These are phyloP conservation scores for Stegodyphus mimosarum DNA, from an alignment of 1,140 invertebrate species.

Conservation along the genomic window DNA sequence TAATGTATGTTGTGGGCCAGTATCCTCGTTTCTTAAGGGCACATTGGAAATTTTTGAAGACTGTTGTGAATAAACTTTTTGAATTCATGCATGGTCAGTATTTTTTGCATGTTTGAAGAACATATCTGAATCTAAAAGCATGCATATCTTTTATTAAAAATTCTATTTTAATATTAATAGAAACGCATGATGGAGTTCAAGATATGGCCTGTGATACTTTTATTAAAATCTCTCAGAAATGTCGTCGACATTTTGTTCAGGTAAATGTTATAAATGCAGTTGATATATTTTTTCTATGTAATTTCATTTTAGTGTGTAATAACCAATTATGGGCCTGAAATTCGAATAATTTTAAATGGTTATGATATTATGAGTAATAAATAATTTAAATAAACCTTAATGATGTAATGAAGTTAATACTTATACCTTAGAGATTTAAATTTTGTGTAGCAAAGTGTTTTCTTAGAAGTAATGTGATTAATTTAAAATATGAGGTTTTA, in stretches of 20 bases:
- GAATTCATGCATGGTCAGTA: constrained; percentile 97
- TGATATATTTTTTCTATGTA: too few relatives aligned
- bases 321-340: too few relatives aligned
- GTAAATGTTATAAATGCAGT: constrained; percentile 25
- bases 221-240: constrained; percentile 99
- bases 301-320: too few relatives aligned
- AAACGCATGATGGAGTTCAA: constrained; percentile 97
- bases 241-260: constrained; percentile 94
- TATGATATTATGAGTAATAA: too few relatives aligned
- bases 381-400: too few relatives aligned
- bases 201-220: constrained; percentile 99
- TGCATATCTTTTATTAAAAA: neutral
- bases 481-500: too few relatives aligned
- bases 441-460: too few relatives aligned
- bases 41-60: constrained; percentile 99
- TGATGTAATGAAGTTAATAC: too few relatives aligned
- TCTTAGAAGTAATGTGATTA: too few relatives aligned
- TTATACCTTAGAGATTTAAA: too few relatives aligned
- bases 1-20: constrained; percentile 99
- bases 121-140: neutral
- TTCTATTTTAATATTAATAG: constrained; percentile 69
- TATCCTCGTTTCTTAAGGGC: constrained; percentile 98
- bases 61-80: constrained; percentile 99
- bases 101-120: neutral
- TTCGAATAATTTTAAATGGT: too few relatives aligned